Base-by-base conservation (phyloP, 2,888 invertebrate species). In the Deilephila porcellus region DNA sequence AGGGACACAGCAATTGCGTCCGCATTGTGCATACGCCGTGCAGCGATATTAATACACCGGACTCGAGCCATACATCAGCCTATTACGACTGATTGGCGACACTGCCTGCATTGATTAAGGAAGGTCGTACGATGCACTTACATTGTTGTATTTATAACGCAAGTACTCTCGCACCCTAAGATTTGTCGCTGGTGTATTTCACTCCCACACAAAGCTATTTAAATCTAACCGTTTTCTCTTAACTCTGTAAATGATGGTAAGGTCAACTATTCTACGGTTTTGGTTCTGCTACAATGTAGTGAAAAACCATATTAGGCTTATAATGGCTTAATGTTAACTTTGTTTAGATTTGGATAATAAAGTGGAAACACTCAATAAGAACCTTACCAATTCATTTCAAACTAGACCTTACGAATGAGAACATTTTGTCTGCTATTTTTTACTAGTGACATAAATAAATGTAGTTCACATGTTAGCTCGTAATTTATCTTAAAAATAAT, bases 71-170 rank as follows among this genome's bases (percentile, higher is more conserved):
- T 92, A 90, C 85, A 91, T 93, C 91, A 91, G 85, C 77, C 89
- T 80, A 92, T 93, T 93, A 90, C 86, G 85, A 77, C 85, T 91
- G 88, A 92, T 93, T 93, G 92, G 87, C 87, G 85, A 90, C 90
- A 89, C 79, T 85, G 85, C 79, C 78, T 86, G 90, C 90, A 93
- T 92, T 92, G 88, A 91, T 90, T 88, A 90, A 90, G 85, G 89
- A 91, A 89, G 89, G 88, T 86, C 87, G 83, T 77, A 77, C 81
- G 79, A 76, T 73, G 71, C 71, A 62, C 67, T 75, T 82, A 86
- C 86, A 87, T 80, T 88, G 88, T 87, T 79, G 85, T 83, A 79
- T 81, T 73, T 80, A 79, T 81, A 79, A 81, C 14, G 34, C 70
- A 56, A 45, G 52, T 64, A 20, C 45, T 67, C n/a, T 37, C 45